Conservation (phyloP, 2,888 invertebrate species). For the Caenorhabditis panamensis region DNA sequence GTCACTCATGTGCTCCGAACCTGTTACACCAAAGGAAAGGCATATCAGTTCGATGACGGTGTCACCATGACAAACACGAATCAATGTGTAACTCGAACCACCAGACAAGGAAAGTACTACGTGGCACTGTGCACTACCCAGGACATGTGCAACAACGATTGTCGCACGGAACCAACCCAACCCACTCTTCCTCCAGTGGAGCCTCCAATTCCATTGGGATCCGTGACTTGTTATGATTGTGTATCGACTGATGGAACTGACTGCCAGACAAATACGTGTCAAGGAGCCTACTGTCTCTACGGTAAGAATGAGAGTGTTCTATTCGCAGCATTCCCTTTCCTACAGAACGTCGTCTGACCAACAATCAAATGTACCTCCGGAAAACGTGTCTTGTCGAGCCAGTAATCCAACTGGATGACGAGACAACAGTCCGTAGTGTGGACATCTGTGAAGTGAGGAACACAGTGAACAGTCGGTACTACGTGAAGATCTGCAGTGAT, state of each 20-base stretch:
- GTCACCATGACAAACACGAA: slow-evolving; percentile 42
- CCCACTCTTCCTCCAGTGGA: slow-evolving; percentile 35
- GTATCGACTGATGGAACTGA: slow-evolving; percentile 62
- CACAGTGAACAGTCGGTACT: slow-evolving; percentile 57
- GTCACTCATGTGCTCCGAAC: slow-evolving; percentile 53
- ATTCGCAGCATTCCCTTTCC: too few relatives aligned
- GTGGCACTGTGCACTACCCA: slow-evolving; percentile 57
- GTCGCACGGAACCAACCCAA: slow-evolving; percentile 37
- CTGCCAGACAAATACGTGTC: slow-evolving; percentile 59
- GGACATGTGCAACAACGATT: slow-evolving; percentile 64
- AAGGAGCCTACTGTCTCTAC: slow-evolving; percentile 64
- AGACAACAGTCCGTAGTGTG: slow-evolving; percentile 50
- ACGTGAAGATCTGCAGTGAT: slow-evolving; percentile 66
- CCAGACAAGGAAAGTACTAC: slow-evolving; percentile 48
- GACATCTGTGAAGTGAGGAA: slow-evolving; percentile 67
- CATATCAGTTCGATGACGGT: slow-evolving; percentile 62
- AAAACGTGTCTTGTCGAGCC: slow-evolving; percentile 61
- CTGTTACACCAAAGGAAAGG: slow-evolving; percentile 42
- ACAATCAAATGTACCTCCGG: slow-evolving; percentile 54
- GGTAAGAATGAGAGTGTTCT: slow-evolving; percentile 8
- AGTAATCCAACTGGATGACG: slow-evolving; percentile 57
- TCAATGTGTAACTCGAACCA: slow-evolving; percentile 59
- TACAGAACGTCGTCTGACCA: slow-evolving; percentile 58
- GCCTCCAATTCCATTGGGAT: slow-evolving; percentile 26
- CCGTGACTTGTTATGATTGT: slow-evolving; percentile 65